phyloP scores from a whole-genome alignment of 2,797 vertebrate genomes.

The Scyliorhinus canicula region DNA sequence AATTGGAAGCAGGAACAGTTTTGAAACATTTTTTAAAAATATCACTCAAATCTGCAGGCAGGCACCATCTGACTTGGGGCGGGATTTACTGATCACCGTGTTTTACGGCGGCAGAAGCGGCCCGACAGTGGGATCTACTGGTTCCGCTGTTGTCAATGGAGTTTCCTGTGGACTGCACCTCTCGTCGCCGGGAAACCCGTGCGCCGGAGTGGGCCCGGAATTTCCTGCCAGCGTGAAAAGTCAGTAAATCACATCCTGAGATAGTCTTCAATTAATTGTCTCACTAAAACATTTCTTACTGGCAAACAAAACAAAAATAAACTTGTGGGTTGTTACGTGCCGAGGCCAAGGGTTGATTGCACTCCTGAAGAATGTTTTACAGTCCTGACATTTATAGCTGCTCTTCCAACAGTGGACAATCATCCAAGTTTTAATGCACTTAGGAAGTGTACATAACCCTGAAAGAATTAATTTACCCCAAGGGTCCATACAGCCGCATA shows the following conservation, averaged over 20 bases:
- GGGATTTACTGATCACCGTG: no score
- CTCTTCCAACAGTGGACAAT: neutral
- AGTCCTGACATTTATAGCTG: neutral
- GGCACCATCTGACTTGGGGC: no score
- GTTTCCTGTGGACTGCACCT: no score
- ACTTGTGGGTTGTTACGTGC: neutral
- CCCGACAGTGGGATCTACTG: no score
- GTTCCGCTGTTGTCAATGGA: no score
- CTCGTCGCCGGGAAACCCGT: no score
- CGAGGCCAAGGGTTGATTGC: neutral
- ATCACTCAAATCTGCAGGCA: neutral
- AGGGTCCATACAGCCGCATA: neutral
- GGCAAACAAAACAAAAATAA: neutral
- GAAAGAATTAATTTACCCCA: neutral
- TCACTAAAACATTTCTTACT: constrained; percentile 10
- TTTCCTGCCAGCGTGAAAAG: no score
- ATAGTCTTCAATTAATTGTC: no score
- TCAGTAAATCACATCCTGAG: no score
- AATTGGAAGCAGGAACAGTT: neutral
- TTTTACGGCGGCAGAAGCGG: no score
- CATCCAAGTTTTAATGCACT: neutral
- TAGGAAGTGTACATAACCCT: no score
- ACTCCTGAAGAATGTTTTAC: neutral
- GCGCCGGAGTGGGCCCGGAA: no score
- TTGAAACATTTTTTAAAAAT: neutral